phyloP scores from a whole-genome alignment of 2,797 vertebrate genomes.

The Eremophila alpestris region DNA sequence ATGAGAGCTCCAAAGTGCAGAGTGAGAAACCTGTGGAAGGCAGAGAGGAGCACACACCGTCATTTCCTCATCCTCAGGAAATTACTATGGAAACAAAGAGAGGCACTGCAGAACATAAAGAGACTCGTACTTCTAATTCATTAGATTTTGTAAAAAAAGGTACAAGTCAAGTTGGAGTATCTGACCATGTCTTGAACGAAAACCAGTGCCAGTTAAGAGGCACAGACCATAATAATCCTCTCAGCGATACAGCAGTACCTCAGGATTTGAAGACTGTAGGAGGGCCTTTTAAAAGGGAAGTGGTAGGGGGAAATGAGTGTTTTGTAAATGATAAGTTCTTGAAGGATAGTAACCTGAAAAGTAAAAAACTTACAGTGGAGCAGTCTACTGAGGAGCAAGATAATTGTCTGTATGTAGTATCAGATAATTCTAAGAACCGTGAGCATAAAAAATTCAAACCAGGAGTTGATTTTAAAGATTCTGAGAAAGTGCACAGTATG shows the following conservation, averaged over 20 bases:
- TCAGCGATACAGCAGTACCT: not conserved
- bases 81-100: not conserved
- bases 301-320: not conserved
- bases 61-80: not conserved
- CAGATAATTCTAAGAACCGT: not conserved
- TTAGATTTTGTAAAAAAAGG: not conserved
- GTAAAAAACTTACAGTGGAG: not conserved
- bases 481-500: not conserved
- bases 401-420: not conserved
- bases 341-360: slow-evolving; percentile 13
- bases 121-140: not conserved
- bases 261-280: slow-evolving; percentile 32
- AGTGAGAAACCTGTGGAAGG: not conserved
- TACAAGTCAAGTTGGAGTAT: not conserved
- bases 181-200: not conserved
- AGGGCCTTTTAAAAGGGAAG: slow-evolving; percentile 19
- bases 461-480: not conserved
- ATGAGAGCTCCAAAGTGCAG: slow-evolving; percentile 42
- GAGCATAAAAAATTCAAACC: slow-evolving; percentile 40
- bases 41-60: not conserved
- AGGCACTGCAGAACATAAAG: not conserved
- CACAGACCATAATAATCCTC: not conserved
- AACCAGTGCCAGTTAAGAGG: not conserved
- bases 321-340: slow-evolving; percentile 25
- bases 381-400: slow-evolving; percentile 5